Percentiles rank a stretch among this genome's conserved stretches.
These are phyloP conservation scores for Patella pellucida DNA, from an alignment of 2,888 invertebrate genomes.

Conservation along the genomic window DNA sequence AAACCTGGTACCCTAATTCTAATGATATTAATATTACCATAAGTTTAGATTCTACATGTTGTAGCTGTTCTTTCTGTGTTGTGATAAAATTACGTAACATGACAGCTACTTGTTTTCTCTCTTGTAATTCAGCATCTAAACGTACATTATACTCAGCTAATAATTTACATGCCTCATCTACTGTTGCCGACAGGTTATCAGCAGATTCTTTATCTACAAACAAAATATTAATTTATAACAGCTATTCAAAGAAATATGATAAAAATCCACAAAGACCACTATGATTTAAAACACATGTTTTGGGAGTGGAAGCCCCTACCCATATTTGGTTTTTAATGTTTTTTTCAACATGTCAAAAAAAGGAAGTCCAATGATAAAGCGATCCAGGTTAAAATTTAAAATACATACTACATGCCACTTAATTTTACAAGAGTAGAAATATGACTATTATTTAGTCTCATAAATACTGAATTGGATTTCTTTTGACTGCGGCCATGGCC, in stretches of 20 bases:
- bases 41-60: constrained; percentile 87
- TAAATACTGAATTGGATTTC: too few relatives aligned
- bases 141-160: constrained; percentile 91
- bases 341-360: too few relatives aligned
- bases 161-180: constrained; percentile 88
- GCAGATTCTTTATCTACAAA: constrained; percentile 64
- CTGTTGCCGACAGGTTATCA: constrained; percentile 83
- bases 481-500: too few relatives aligned
- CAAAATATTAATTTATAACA: constrained; percentile 13
- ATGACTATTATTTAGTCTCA: too few relatives aligned
- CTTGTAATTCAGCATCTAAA: constrained; percentile 89
- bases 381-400: too few relatives aligned
- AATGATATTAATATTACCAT: constrained; percentile 76
- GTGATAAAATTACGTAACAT: constrained; percentile 89
- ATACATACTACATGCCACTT: too few relatives aligned
- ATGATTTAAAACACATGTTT: too few relatives aligned
- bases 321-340: too few relatives aligned
- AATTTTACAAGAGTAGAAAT: too few relatives aligned
- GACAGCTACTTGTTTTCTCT: constrained; percentile 85
- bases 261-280: background rate
- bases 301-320: too few relatives aligned
- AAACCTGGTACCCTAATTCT: too few relatives aligned
- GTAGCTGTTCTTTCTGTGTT: constrained; percentile 86
- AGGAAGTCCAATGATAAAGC: too few relatives aligned
- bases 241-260: background rate